A percentile compares a stretch with the other conserved stretches of the same genome.
Conservation (phyloP, 2,888 invertebrate genomes). For the Stenolophus ochropezus region DNA sequence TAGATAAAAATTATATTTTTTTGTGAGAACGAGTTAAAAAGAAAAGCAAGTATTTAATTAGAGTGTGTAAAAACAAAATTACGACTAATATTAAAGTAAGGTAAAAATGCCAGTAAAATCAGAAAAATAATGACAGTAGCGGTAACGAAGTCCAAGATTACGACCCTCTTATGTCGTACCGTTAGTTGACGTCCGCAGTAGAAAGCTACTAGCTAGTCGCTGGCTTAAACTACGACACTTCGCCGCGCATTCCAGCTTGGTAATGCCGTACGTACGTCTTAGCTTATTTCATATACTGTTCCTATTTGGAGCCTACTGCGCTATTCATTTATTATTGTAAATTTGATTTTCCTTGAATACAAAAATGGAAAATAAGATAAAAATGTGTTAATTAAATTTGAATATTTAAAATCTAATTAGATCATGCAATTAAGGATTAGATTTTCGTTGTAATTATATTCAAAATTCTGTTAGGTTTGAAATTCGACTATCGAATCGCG, state of each 20-base stretch:
- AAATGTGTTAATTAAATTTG: constrained; percentile 25
- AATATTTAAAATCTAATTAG: constrained; percentile 34
- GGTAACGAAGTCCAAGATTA: constrained; percentile 42
- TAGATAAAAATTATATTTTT: too few relatives aligned
- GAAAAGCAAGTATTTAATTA: background rate
- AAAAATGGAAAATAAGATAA: background rate
- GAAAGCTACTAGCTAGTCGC: constrained; percentile 7
- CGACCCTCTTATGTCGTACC: constrained; percentile 32
- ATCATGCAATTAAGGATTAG: constrained; percentile 23
- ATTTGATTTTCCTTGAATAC: background rate
- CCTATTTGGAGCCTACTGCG: background rate
- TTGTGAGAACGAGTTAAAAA: background rate
- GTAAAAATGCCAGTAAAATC: constrained; percentile 16
- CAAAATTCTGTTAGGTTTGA: background rate
- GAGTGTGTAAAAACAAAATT: background rate
- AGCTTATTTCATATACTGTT: background rate
- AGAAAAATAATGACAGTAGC: constrained; percentile 37
- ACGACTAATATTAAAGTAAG: constrained; percentile 12
- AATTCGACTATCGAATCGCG: background rate
- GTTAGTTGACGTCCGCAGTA: constrained; percentile 40
- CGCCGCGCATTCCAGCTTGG: background rate
- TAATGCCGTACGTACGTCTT: background rate
- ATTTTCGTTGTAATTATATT: constrained; percentile 15
- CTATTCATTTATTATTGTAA: background rate
- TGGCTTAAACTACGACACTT: background rate